Conservation (phyloP, 92 coral and sea anemone species). For the Montipora capitata region DNA sequence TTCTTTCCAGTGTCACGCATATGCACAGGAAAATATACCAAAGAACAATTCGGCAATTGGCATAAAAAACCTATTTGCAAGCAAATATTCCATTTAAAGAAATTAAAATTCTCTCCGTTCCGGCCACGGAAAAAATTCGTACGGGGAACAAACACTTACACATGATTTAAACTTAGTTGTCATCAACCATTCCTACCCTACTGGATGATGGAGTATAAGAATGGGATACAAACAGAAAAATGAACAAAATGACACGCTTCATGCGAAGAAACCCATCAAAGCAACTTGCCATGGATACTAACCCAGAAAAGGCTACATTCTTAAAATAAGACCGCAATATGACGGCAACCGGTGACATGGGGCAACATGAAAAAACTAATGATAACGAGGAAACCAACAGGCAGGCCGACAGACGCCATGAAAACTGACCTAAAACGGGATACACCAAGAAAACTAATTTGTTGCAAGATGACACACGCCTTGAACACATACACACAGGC, state of each 20-base stretch:
- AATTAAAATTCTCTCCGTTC: not conserved
- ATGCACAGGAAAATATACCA: too few relatives aligned
- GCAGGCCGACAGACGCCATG: not conserved
- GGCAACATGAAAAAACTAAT: not conserved
- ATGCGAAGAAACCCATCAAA: constrained; percentile 19
- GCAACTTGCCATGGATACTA: constrained; percentile 2
- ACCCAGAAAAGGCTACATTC: not conserved
- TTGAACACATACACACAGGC: not conserved
- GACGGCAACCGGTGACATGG: not conserved
- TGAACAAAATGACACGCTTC: not conserved
- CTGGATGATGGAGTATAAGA: too few relatives aligned
- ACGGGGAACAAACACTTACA: not conserved
- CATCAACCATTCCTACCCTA: constrained; percentile 10
- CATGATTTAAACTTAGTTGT: constrained; percentile 19
- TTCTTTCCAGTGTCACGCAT: too few relatives aligned
- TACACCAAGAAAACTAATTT: not conserved
- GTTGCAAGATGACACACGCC: not conserved
- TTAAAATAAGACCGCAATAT: not conserved
- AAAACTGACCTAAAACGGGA: not conserved
- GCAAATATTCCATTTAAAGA: too few relatives aligned
- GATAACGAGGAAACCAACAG: not conserved
- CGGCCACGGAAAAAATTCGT: constrained; percentile 6
- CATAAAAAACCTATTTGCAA: too few relatives aligned
- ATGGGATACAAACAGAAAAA: not conserved
- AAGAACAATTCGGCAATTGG: too few relatives aligned